Evolutionary conservation across 2,113 vertebrate species (phyloP).

Genomic region (Thamnophis sirtalis): DNA sequence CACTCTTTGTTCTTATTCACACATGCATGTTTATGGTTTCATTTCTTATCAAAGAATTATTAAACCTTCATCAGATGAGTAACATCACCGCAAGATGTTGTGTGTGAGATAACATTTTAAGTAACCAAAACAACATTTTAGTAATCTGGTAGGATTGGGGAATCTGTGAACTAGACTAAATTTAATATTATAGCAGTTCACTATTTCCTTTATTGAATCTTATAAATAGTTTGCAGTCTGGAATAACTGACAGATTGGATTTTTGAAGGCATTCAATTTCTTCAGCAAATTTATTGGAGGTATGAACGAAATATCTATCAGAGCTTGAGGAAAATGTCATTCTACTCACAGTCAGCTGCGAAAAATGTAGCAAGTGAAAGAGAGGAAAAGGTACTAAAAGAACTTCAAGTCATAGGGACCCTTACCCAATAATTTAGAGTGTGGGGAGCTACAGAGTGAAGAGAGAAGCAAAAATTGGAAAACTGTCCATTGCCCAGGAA

Average conservation of each 20-base stretch:
- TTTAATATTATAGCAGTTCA: background rate
- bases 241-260: background rate
- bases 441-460: background rate
- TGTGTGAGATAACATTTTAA: background rate
- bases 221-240: background rate
- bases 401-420: background rate
- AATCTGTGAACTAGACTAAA: background rate
- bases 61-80: background rate
- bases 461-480: background rate
- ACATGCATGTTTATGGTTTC: background rate
- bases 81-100: background rate
- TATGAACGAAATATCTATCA: background rate
- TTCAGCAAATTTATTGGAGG: background rate
- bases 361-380: background rate
- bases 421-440: background rate
- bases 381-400: background rate
- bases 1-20: background rate
- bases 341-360: background rate
- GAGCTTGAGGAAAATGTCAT: background rate
- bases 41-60: background rate
- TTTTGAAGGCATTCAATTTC: background rate
- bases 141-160: background rate
- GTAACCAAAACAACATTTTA: background rate
- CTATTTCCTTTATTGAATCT: background rate
- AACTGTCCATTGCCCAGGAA: background rate